A percentile compares a stretch with the other conserved stretches of the same genome.
Conservation (phyloP, 2,888 invertebrate genomes). For the Paralinhomoeus sp. region DNA sequence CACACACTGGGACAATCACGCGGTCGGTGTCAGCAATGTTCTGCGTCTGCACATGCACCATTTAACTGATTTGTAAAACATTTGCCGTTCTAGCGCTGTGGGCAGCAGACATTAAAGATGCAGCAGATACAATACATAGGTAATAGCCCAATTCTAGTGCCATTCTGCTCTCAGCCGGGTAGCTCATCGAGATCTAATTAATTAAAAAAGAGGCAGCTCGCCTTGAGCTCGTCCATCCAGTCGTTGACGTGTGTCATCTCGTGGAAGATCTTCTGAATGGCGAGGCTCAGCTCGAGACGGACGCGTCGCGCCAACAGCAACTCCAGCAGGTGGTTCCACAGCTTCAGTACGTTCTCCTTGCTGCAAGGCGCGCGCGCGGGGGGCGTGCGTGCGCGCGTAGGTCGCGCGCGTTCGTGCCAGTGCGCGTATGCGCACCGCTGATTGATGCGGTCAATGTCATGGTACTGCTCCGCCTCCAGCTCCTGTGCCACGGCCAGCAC, state of each 20-base stretch:
- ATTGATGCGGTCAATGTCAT: slow-evolving; percentile 71
- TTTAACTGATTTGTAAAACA: no score
- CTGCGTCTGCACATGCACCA: no score
- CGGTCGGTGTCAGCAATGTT: no score
- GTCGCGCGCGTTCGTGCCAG: no score
- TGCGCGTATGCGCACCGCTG: slow-evolving; percentile 14
- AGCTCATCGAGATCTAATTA: no score
- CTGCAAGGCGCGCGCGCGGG: slow-evolving; percentile 29
- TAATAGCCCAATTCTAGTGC: no score
- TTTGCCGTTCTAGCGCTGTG: no score
- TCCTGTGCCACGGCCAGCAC: slow-evolving; percentile 93
- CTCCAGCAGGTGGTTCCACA: slow-evolving; percentile 93
- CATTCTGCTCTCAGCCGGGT: no score
- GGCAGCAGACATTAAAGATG: no score
- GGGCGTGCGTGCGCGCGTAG: no score
- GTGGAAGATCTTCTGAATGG: slow-evolving; percentile 89
- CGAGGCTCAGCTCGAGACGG: slow-evolving; percentile 71
- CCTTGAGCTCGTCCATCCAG: slow-evolving; percentile 88
- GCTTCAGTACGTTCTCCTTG: slow-evolving; percentile 82
- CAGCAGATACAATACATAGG: no score
- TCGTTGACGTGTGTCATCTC: slow-evolving; percentile 95
- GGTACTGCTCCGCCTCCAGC: slow-evolving; percentile 82
- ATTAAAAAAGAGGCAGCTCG: slow-evolving; percentile 25
- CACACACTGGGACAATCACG: no score
- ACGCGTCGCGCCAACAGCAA: slow-evolving; percentile 71